Base-by-base conservation (phyloP, 2,113 vertebrate genomes). In the Oreochromis spilurus region DNA sequence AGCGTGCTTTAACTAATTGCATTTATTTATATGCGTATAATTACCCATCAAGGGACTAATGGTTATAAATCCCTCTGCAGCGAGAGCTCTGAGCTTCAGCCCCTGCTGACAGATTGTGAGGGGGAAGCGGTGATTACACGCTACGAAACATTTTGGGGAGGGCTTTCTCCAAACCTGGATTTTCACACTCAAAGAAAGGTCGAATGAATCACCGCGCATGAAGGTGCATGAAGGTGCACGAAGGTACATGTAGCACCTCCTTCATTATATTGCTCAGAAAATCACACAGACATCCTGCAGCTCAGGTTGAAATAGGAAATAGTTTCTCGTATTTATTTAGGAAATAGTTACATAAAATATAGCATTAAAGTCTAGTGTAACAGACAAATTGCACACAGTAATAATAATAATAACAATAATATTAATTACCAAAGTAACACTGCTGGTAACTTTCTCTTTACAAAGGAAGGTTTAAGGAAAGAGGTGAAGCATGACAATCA, bases 341-440 rank as follows among this genome's bases (percentile, higher is more conserved):
- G 81, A 94, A 96, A 95, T 94, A 82, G 95, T 96, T 96, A 96
- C 93, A 96, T 95, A 95, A 96, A 96, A 96, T 95, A 97, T 93
- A 95, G 93, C 93, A 95, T 95, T 95, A 93, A 96, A 92, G 93
- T 94, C 95, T 97, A 96, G 95, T 92, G 92, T 95, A 96, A 96
- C 96, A 95, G 95, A 94, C 89, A 87, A 58, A 97, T 97, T 97
- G 97, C 97, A 98, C 97, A 95, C 84, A 82, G 85, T 86, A 92
- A 90, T 88, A 96, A 96, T 90, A 84, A 87, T 78, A 82, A 89
- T 81, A 91, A 92, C 26, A 84, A 88, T 87, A 90, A 87, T 82
- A 92, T 83, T 87, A 88, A 91, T 90, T 94, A 95, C 95, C 94
- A 96, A 94, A 95, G 89, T 97, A 97, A 97, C 97, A 98, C 97